phyloP scores from a whole-genome alignment of 1,140 invertebrate species.

The Hirudo medicinalis region DNA sequence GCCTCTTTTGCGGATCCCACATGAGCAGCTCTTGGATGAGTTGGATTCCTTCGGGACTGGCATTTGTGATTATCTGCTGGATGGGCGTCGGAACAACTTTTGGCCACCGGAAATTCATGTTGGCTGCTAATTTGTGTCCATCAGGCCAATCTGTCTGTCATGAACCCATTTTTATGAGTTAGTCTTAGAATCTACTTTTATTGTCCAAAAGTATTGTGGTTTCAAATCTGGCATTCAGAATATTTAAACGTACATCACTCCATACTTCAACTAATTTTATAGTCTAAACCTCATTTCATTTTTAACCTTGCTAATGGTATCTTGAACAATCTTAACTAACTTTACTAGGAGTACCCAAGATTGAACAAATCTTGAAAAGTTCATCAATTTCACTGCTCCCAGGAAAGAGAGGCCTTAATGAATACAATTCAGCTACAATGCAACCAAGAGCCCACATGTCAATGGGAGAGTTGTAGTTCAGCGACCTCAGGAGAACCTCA shows the following conservation, averaged over 20 bases:
- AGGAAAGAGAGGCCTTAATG: constrained; percentile 90
- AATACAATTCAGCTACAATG: constrained; percentile 96
- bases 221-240: no score
- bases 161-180: neutral
- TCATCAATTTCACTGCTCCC: constrained; percentile 90
- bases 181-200: neutral
- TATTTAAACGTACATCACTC: neutral
- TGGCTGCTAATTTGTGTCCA: constrained; percentile 75
- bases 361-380: constrained; percentile 80
- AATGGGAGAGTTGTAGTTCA: constrained; percentile 87
- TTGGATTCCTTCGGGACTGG: constrained; percentile 65
- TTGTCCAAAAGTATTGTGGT: no score
- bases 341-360: constrained; percentile 85
- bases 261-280: neutral
- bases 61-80: constrained; percentile 65
- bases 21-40: constrained; percentile 72
- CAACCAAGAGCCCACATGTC: constrained; percentile 90
- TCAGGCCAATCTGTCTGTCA: constrained; percentile 81
- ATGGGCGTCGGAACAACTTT: constrained; percentile 48
- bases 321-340: constrained; percentile 30
- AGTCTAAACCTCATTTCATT: neutral
- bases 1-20: constrained; percentile 84
- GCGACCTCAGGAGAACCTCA: constrained; percentile 86
- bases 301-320: neutral
- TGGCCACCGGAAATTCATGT: constrained; percentile 93